These are phyloP conservation scores for Perizoma flavofasciatum DNA, from an alignment of 2,888 invertebrate species.

Conservation along the genomic window DNA sequence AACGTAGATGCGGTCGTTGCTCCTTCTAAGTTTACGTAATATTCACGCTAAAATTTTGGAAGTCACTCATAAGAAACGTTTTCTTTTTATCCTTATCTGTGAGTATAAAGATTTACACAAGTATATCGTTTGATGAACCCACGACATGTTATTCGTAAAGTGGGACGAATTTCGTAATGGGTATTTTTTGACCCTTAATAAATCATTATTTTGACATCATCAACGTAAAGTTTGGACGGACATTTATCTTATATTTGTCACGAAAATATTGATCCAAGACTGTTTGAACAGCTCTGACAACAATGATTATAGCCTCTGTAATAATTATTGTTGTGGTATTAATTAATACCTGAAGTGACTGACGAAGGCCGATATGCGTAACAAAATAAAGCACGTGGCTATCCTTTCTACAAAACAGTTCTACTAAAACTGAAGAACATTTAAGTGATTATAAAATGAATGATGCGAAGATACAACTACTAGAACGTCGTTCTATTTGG, in stretches of 20 bases:
- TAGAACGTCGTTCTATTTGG: slow-evolving; percentile 16
- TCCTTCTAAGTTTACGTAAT: slow-evolving; percentile 55
- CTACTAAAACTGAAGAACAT: not conserved
- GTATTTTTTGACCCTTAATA: not conserved
- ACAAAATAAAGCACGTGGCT: not conserved
- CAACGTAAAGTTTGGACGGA: slow-evolving; percentile 6
- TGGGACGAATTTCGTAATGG: slow-evolving; percentile 21
- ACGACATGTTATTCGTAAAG: slow-evolving; percentile 10
- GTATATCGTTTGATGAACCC: slow-evolving; percentile 50
- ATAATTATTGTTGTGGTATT: slow-evolving; percentile 37
- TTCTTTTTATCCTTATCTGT: slow-evolving; percentile 44
- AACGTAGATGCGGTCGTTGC: slow-evolving; percentile 61
- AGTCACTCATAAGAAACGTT: slow-evolving; percentile 6
- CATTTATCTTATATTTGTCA: slow-evolving; percentile 26
- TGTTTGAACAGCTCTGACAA: slow-evolving; percentile 46
- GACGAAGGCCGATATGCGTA: slow-evolving; percentile 27
- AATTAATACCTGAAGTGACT: slow-evolving; percentile 39
- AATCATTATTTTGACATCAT: slow-evolving; percentile 15
- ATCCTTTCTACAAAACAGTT: not conserved
- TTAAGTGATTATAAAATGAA: not conserved
- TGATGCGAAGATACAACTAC: slow-evolving; percentile 13
- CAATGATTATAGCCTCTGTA: slow-evolving; percentile 41
- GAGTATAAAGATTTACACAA: slow-evolving; percentile 31
- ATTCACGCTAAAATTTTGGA: slow-evolving; percentile 24
- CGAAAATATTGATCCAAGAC: slow-evolving; percentile 57